Base-by-base conservation (phyloP, 2,888 invertebrate genomes). In the Melieria omissa region DNA sequence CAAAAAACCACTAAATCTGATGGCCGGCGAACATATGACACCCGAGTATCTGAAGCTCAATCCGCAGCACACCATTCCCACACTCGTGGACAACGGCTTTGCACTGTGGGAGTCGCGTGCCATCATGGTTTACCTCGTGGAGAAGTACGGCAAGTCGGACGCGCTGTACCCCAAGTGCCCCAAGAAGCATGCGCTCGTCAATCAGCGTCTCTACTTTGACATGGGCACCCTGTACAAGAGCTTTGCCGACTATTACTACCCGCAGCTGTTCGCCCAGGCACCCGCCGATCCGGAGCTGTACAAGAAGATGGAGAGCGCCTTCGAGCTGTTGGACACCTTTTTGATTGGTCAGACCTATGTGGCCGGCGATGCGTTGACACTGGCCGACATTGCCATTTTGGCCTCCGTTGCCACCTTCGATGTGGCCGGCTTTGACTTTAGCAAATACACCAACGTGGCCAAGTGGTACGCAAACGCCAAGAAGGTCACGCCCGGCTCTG, bases 61-160 rank as follows among this genome's bases (percentile, higher is more conserved):
- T 85, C 94, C 95, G 0, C 94, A 95, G 87, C 95, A 95, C 85
- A 92, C 92, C 55, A 90, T 96, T 72, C 96, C 96, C 5, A 94
- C 95, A 0, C 86, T 96, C 68, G 92, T 93, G 74, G 96, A 96
- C 87, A 92, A 93, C 81, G 95, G 93, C 0, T 92, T 95, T 82
- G 86, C 90, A 5, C 86, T 96, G 72, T 93, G 93, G 90, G 96
- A 96, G 88, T 95, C 95, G 66, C 93, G 95, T 54, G 93, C 95
- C 75, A 95, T 96, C 84, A 90, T 92, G 86, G 88, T 90, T 0
- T 96, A 96, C 86, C 88, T 96, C 82, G 92, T 89, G 45, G 92
- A 92, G 86, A 92, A 93, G 82, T 95, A 95, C 84, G 94, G 92
- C 71, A 93, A 93, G 85, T 91, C 93, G 79, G 93, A 92, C 81